Evolutionary conservation across 2,797 vertebrate species (phyloP).

Genomic region (Amazonetta brasiliensis): DNA sequence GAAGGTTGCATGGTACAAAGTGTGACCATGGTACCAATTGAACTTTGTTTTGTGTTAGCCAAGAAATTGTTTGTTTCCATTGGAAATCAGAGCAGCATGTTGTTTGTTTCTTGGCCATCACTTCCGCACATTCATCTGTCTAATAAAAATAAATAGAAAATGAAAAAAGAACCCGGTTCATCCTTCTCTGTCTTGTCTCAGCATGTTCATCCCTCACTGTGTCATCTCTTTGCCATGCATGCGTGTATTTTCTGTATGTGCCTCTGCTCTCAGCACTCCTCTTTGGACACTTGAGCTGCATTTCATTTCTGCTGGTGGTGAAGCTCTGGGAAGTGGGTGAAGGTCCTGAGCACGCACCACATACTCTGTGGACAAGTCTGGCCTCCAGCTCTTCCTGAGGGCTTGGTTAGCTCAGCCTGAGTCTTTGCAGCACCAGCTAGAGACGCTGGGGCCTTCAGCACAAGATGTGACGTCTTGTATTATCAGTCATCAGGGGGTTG

Average conservation of each 20-base stretch:
- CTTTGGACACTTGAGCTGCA: background rate
- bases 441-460: background rate
- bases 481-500: background rate
- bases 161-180: background rate
- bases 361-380: background rate
- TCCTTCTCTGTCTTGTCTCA: conserved; percentile 9
- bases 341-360: background rate
- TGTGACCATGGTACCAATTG: background rate
- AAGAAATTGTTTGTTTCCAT: background rate
- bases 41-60: background rate
- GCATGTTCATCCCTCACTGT: background rate
- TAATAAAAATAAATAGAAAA: conserved; percentile 65
- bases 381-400: background rate
- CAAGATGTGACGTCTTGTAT: background rate
- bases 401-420: background rate
- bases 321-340: background rate
- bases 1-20: background rate
- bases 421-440: background rate
- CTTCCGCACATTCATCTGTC: conserved; percentile 18
- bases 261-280: conserved; percentile 2
- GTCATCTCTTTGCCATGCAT: background rate
- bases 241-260: background rate
- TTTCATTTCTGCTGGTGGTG: background rate
- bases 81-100: conserved; percentile 26
- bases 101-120: background rate